Percentiles rank a stretch among this genome's conserved stretches.
Evolutionary conservation across 1,140 invertebrate species (phyloP).

Genomic region (Cecropterus lyciades): DNA sequence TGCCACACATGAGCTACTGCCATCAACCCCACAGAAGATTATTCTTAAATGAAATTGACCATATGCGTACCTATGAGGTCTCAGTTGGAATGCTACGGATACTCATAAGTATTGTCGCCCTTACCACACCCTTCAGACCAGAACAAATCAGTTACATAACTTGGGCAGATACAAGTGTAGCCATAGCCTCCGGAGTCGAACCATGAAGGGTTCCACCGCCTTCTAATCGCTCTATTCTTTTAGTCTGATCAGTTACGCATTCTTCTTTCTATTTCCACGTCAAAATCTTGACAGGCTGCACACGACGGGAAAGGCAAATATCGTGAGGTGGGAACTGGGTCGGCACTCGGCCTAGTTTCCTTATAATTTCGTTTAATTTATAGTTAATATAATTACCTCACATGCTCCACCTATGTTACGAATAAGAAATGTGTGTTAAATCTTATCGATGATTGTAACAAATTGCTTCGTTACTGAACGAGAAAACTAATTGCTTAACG

Average conservation of each 20-base stretch:
- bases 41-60: no score
- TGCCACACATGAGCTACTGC: no score
- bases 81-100: no score
- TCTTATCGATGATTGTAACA: slow-evolving; percentile 22
- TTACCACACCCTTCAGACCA: no score
- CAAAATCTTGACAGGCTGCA: slow-evolving; percentile 51
- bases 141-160: no score
- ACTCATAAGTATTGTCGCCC: no score
- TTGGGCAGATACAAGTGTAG: no score
- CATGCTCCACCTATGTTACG: slow-evolving; percentile 30
- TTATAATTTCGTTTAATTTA: slow-evolving; percentile 55
- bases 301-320: slow-evolving; percentile 54
- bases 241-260: slow-evolving; percentile 17
- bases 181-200: no score
- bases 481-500: slow-evolving; percentile 2
- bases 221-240: no score
- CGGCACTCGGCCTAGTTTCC: slow-evolving; percentile 58
- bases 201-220: no score
- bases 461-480: slow-evolving; percentile 21
- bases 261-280: slow-evolving; percentile 42
- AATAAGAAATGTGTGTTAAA: slow-evolving; percentile 29
- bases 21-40: no score
- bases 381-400: slow-evolving; percentile 45
- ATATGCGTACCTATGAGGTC: no score
- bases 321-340: slow-evolving; percentile 56